Evolutionary conservation across 2,888 invertebrate genomes (phyloP).

Genomic region (Brachyopa scutellaris): DNA sequence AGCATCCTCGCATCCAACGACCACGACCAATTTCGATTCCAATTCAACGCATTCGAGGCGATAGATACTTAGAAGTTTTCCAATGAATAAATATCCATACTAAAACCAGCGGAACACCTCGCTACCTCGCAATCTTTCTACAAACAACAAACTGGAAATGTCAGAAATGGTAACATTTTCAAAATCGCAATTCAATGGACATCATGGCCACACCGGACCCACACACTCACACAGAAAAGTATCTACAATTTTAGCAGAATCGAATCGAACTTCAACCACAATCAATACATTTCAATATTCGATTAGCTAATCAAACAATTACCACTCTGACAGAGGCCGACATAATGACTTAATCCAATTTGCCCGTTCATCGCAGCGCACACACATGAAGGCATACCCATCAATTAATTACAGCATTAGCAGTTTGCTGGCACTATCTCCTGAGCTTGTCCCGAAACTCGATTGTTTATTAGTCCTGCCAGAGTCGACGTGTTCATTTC

Average conservation of each 20-base stretch:
- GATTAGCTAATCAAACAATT: constrained; percentile 70
- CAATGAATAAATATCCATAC: constrained; percentile 44
- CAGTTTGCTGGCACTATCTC: constrained; percentile 5
- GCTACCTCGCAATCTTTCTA: constrained; percentile 17
- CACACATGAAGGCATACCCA: background rate
- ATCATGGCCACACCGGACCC: background rate
- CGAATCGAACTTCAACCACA: background rate
- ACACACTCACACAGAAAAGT: constrained; percentile 8
- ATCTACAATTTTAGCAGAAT: constrained; percentile 33
- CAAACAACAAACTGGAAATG: constrained; percentile 15
- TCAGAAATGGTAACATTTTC: constrained; percentile 7
- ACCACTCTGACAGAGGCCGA: constrained; percentile 32
- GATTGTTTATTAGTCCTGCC: constrained; percentile 49
- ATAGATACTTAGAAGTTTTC: background rate
- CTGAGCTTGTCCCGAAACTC: background rate
- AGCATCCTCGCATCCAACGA: constrained; percentile 14
- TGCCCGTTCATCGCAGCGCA: background rate
- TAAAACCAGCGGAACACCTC: background rate
- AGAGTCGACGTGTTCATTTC: constrained; percentile 24
- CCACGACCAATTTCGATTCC: constrained; percentile 19
- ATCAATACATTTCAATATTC: constrained; percentile 60
- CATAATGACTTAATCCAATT: constrained; percentile 60
- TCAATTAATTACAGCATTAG: constrained; percentile 54
- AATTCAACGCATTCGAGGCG: background rate
- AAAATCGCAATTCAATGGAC: constrained; percentile 34